Evolutionary conservation across 2,113 vertebrate species (phyloP).

Genomic region (Oncorhynchus nerka): DNA sequence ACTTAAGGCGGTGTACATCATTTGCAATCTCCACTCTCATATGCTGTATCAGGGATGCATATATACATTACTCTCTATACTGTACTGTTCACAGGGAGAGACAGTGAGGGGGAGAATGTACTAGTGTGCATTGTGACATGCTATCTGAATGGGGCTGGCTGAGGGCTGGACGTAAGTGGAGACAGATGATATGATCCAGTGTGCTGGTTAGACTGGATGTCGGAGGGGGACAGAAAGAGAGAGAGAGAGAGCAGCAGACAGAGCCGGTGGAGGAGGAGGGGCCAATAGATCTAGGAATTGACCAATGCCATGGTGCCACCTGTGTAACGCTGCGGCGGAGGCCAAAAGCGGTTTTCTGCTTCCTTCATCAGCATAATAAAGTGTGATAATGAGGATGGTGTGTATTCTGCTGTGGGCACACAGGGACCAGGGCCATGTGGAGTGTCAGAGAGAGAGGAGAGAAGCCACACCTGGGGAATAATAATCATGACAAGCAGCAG

Average conservation of each 20-base stretch:
- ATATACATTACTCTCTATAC: slow-evolving; percentile 29
- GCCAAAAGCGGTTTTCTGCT: slow-evolving; percentile 28
- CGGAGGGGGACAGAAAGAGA: slow-evolving; percentile 1
- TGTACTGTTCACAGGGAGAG: not conserved
- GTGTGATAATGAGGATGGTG: slow-evolving; percentile 37
- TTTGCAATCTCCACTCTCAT: slow-evolving; percentile 50
- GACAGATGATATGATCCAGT: slow-evolving; percentile 54
- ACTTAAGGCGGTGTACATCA: slow-evolving; percentile 45
- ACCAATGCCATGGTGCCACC: slow-evolving; percentile 46
- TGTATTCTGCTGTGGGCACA: slow-evolving; percentile 25
- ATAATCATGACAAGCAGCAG: not conserved
- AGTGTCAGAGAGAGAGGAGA: slow-evolving; percentile 14
- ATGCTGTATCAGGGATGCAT: slow-evolving; percentile 36
- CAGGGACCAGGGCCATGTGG: slow-evolving; percentile 10
- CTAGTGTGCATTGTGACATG: slow-evolving; percentile 36
- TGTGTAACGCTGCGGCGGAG: slow-evolving; percentile 16
- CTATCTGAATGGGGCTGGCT: slow-evolving; percentile 43
- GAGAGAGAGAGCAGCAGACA: slow-evolving; percentile 23
- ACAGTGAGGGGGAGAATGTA: slow-evolving; percentile 26
- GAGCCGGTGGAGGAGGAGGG: slow-evolving; percentile 41
- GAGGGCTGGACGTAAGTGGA: slow-evolving; percentile 49
- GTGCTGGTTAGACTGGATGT: slow-evolving; percentile 17
- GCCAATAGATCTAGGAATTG: slow-evolving; percentile 28
- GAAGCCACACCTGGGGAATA: not conserved
- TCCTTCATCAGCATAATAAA: slow-evolving; percentile 37